A percentile compares a stretch with the other conserved stretches of the same genome.
Conservation (phyloP, 92 coral and sea anemone genomes). For the Micromussa lordhowensis region DNA sequence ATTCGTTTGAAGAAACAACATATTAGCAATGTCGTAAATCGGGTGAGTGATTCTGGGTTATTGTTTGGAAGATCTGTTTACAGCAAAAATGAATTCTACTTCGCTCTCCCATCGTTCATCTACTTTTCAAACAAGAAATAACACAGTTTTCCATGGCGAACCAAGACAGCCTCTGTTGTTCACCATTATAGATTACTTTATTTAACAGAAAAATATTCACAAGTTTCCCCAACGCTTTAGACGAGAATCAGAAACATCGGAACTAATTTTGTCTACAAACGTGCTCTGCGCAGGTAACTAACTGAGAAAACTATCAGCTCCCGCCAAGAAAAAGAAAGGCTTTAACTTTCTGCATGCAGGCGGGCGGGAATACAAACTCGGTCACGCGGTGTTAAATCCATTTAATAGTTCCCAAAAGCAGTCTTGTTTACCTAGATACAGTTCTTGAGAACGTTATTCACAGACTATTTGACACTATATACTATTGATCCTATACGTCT, state of each 20-base stretch:
- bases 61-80: not conserved
- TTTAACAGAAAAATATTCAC: not conserved
- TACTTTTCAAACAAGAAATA: not conserved
- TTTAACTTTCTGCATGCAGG: not conserved
- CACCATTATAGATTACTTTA: not conserved
- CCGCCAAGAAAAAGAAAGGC: not conserved
- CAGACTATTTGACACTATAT: not conserved
- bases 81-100: not conserved
- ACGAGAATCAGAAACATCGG: not conserved
- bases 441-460: too few relatives aligned
- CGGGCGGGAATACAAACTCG: too few relatives aligned
- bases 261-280: not conserved
- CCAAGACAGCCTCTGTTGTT: not conserved
- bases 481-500: too few relatives aligned
- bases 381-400: too few relatives aligned
- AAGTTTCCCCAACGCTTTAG: not conserved
- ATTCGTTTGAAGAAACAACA: constrained; percentile 21
- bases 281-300: not conserved
- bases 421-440: too few relatives aligned
- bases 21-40: constrained; percentile 3
- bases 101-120: not conserved
- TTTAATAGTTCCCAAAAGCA: too few relatives aligned
- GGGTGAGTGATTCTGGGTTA: not conserved
- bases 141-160: not conserved
- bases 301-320: not conserved